phyloP scores from a whole-genome alignment of 2,113 vertebrate species.

The Pluvialis apricaria region DNA sequence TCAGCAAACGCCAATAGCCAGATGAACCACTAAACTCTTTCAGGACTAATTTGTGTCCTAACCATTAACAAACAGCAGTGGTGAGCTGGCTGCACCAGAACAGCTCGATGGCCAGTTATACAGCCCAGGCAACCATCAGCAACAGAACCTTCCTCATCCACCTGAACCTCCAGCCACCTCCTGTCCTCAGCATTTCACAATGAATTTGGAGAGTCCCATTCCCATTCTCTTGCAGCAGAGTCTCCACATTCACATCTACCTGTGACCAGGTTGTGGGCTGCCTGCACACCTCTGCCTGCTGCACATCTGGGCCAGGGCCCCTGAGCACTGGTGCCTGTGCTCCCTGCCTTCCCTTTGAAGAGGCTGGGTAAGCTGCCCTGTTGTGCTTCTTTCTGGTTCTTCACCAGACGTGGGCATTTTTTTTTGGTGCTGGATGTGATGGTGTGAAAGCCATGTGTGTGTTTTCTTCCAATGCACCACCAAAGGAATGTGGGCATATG shows the following conservation, averaged over 20 bases:
- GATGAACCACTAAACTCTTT: neutral
- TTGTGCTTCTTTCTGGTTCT: slow-evolving; percentile 22
- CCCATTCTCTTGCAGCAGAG: neutral
- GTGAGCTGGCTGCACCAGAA: neutral
- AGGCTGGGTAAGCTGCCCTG: neutral
- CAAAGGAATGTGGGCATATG: neutral
- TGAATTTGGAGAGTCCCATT: neutral
- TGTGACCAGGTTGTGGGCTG: neutral
- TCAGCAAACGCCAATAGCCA: neutral
- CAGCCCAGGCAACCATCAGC: neutral
- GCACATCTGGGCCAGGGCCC: neutral
- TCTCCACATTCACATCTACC: neutral
- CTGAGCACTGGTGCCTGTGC: neutral
- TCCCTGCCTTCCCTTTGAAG: neutral
- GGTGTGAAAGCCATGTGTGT: neutral
- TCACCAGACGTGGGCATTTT: neutral
- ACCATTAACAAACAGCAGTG: neutral
- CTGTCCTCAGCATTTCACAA: neutral
- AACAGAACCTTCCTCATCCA: neutral
- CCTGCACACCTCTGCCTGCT: neutral
- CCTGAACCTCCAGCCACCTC: neutral
- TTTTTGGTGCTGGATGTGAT: neutral
- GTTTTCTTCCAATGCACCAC: neutral
- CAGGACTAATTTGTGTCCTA: neutral
- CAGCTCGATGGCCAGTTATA: neutral